These are phyloP conservation scores for Bolborhynchus lineola DNA, from an alignment of 2,113 vertebrate species.

Conservation along the genomic window DNA sequence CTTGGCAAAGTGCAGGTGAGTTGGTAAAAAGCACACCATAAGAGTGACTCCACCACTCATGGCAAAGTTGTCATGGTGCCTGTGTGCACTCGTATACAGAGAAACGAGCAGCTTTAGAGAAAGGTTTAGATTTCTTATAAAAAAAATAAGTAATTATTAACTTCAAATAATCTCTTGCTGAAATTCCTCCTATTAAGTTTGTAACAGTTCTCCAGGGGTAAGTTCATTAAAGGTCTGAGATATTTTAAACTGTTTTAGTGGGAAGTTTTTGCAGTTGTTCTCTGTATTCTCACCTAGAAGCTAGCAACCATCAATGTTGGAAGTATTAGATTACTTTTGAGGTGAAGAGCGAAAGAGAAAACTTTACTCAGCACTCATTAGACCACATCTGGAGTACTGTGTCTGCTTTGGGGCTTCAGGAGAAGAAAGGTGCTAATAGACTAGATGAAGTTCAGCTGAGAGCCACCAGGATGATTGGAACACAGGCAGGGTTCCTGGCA, in stretches of 20 bases:
- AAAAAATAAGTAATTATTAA: not conserved
- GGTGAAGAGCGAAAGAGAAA: not conserved
- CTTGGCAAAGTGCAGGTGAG: not conserved
- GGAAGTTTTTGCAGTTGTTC: not conserved
- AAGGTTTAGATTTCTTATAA: not conserved
- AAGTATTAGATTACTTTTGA: not conserved
- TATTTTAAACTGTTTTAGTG: not conserved
- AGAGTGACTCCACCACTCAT: not conserved
- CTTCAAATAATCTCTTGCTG: not conserved
- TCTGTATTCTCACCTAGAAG: conserved; percentile 1
- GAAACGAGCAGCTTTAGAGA: not conserved
- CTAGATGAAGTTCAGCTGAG: not conserved
- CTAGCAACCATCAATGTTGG: not conserved
- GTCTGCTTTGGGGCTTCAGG: not conserved
- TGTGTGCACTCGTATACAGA: too few relatives aligned
- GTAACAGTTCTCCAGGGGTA: not conserved
- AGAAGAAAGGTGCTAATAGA: not conserved
- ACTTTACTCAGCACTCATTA: not conserved
- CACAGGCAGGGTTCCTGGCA: not conserved
- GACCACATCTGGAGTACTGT: not conserved
- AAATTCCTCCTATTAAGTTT: not conserved
- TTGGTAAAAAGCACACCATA: accelerated
- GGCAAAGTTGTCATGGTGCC: accelerated
- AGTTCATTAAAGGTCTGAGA: not conserved
- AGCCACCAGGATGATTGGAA: not conserved